Evolutionary conservation across 2,797 vertebrate species (phyloP), one percentile per base, ranked within the genome.

Genomic region (Hypotaenidia philippensis): DNA sequence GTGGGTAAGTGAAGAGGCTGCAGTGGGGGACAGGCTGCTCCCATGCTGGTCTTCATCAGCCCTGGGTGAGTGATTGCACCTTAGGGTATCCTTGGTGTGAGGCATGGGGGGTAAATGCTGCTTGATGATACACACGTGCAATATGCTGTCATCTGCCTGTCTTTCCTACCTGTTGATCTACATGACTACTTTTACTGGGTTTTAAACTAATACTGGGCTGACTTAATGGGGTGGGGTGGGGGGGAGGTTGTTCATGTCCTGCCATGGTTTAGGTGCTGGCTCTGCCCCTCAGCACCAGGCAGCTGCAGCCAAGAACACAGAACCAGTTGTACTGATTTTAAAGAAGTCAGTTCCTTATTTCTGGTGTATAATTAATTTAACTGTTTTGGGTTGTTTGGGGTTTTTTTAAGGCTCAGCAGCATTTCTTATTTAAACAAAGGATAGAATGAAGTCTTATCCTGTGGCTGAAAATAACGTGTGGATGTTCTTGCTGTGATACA

Each of bases 51-150:
- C 25, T 25, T 25, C 49, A 9, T 25, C 25, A 50, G 25, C 49
- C 25, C 25, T 13, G 3, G 13, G 27, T 13, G 27, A 9, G 5
- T 8, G 22, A 64, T 68, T 93, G 96, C 93, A 89, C 1, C 41
- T 5, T 12, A 41, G 11, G 36, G 49, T 64, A 72, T 44, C 18
- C 18, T 44, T 44, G 41, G 41, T 44, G 41, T 44, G 17, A 41
- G 41, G 41, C 7, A 17, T 18, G n/a, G 49, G 64, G 72, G 44
- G 45, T 55, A 52, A 79, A 59, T 63, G 80, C 91, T 91, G 77
- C 93, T 93, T 88, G 55, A 74, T 9, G 41, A n/a, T 15, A 11
- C 26, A 31, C 21, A 29, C 6, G 93, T 96, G 96, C 96, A 97
- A 94, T 95, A 94, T 34, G 78, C 34, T 68, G 72, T 61, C 11